Evolutionary conservation across 2,888 invertebrate genomes (phyloP).

Genomic region (Drosophila ochracea): DNA sequence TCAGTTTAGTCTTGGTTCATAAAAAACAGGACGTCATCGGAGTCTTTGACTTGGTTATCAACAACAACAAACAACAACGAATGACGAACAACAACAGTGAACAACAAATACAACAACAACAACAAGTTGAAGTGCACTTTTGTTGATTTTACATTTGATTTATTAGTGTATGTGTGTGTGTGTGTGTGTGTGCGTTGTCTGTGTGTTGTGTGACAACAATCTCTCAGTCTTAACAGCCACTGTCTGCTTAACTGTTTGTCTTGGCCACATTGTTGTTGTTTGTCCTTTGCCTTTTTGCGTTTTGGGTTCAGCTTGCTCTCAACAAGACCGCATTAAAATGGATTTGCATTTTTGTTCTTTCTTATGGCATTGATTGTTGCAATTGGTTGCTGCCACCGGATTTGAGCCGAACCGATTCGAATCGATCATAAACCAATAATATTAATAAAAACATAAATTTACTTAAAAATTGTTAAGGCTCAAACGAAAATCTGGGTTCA

Average conservation of each 20-base stretch:
- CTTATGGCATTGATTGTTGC: conserved; percentile 27
- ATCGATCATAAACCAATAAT: not conserved
- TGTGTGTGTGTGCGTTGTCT: conserved; percentile 14
- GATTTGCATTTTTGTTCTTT: conserved; percentile 21
- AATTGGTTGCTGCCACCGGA: conserved; percentile 44
- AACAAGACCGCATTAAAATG: conserved; percentile 49
- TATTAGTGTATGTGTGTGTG: conserved; percentile 39
- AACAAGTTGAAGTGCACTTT: conserved; percentile 70
- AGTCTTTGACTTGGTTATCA: conserved; percentile 54
- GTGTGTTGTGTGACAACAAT: conserved; percentile 51
- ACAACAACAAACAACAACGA: conserved; percentile 19
- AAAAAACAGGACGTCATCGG: conserved; percentile 69
- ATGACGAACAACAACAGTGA: conserved; percentile 18
- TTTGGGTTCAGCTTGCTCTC: conserved; percentile 35
- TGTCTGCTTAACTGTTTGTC: conserved; percentile 64
- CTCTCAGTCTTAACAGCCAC: conserved; percentile 45
- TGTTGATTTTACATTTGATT: conserved; percentile 70
- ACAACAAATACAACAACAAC: conserved; percentile 21
- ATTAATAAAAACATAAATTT: not conserved
- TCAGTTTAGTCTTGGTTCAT: conserved; percentile 66
- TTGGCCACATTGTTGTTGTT: conserved; percentile 43
- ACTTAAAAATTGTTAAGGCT: not conserved
- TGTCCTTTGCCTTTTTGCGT: conserved; percentile 3
- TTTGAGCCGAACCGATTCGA: not conserved
- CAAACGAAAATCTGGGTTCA: not conserved